These are phyloP conservation scores for Tupaia tana DNA, from an alignment of 2,113 vertebrate species.

Conservation along the genomic window DNA sequence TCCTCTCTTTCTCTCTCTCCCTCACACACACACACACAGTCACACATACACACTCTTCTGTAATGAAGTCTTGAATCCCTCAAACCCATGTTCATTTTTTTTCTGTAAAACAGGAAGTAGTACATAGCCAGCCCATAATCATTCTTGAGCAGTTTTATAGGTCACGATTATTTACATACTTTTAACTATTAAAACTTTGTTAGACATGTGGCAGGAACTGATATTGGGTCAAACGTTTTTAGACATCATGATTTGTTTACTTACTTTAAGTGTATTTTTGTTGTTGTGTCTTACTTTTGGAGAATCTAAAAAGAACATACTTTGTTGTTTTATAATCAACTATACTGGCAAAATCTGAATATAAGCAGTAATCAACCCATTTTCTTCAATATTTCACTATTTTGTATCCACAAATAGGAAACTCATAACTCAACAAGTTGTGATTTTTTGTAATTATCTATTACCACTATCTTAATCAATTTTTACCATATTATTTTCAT, in stretches of 20 bases:
- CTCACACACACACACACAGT: not conserved
- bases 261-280: not conserved
- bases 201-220: not conserved
- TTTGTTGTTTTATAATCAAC: not conserved
- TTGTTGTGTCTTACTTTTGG: not conserved
- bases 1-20: no score
- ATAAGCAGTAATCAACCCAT: not conserved
- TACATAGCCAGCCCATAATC: not conserved
- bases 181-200: not conserved
- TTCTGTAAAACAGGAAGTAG: conserved; percentile 2
- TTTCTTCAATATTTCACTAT: not conserved
- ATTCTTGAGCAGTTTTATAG: not conserved
- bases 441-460: conserved; percentile 14
- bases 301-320: not conserved
- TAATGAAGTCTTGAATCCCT: not conserved
- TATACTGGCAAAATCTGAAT: not conserved
- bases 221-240: not conserved
- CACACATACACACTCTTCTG: not conserved
- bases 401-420: not conserved
- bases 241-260: not conserved
- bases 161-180: not conserved
- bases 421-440: not conserved
- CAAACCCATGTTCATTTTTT: not conserved
- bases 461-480: conserved; percentile 14
- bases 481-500: not conserved